Evolutionary conservation across 2,888 invertebrate species (phyloP), one percentile per base, ranked within the genome.

Genomic region (Venusia cambrica): DNA sequence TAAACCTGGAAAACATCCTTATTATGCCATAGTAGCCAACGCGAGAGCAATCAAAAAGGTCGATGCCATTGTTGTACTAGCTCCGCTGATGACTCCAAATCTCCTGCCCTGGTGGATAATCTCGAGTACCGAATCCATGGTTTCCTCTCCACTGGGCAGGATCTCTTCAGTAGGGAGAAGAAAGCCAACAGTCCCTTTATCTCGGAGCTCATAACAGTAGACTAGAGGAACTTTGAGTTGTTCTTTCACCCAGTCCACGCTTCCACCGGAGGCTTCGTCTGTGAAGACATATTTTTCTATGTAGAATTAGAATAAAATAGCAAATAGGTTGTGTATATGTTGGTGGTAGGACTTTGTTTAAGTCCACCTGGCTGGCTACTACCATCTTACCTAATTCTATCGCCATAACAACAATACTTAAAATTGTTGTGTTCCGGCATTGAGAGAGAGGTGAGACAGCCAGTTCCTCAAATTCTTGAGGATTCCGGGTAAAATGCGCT

Each of bases 151-250:
- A 5, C 81, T 87, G 1, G 89, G 88, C 13, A 87, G 68, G 34
- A 92, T 92, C 57, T 90, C 83, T 0, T 80, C 72, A 0, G 87
- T 53, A 0, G 92, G 92, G 2, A 93, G 71, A 0, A 90, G 34
- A 65, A 92, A 92, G 0, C 92, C 92, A 48, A 80, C 73, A 0
- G 49, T 39, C 0, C 91, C 91, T 1, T 57, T 76, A 52, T 92
- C 92, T 1, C 92, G 73, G 1, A 93, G 69, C 31, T 80, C 80
- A 6, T 73, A 78, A 39, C 73, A 72, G 49, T 73, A 78, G 0
- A 70, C 73, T 0, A 79, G 25, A 1, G 76, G 77, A 0, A 76
- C 66, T 1, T 67, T 25, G 0, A 73, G 39, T 0, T 45, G 47
- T 15, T 65, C 73, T 17, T 80, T 78, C 0, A 75, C 75, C 79